These are phyloP conservation scores for Melanotus villosus DNA, from an alignment of 2,888 invertebrate genomes.

Conservation along the genomic window DNA sequence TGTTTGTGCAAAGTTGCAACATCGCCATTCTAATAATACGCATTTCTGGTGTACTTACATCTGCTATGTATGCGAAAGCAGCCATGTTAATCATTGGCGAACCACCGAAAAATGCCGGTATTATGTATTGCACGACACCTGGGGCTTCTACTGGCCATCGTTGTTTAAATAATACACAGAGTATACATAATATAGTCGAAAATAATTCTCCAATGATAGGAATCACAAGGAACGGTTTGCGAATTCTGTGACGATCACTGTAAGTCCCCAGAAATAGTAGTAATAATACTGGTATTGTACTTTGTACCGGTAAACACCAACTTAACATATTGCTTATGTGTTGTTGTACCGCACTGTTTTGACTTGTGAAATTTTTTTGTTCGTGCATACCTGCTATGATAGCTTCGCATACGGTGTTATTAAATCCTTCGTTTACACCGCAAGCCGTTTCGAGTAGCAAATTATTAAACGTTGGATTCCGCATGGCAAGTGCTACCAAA, in stretches of 20 bases:
- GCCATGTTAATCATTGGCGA: slow-evolving; percentile 68
- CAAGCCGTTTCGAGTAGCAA: slow-evolving; percentile 74
- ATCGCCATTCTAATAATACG: slow-evolving; percentile 76
- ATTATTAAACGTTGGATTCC: slow-evolving; percentile 68
- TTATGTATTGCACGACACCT: slow-evolving; percentile 71
- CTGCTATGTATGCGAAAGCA: slow-evolving; percentile 65
- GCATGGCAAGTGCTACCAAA: slow-evolving; percentile 59
- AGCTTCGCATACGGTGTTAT: slow-evolving; percentile 69
- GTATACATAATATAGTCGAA: slow-evolving; percentile 69
- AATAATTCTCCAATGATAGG: slow-evolving; percentile 66
- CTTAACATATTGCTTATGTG: slow-evolving; percentile 68
- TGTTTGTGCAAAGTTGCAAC: slow-evolving; percentile 65
- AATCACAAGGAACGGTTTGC: slow-evolving; percentile 65
- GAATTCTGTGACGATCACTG: slow-evolving; percentile 65
- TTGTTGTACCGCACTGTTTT: slow-evolving; percentile 67
- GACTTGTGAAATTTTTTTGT: slow-evolving; percentile 59
- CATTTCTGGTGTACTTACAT: slow-evolving; percentile 70
- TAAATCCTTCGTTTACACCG: slow-evolving; percentile 69
- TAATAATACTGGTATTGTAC: slow-evolving; percentile 62
- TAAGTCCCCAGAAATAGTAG: slow-evolving; percentile 66
- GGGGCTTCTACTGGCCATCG: slow-evolving; percentile 71
- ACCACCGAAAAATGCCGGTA: slow-evolving; percentile 74
- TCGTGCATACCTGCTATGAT: slow-evolving; percentile 58
- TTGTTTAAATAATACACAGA: slow-evolving; percentile 72
- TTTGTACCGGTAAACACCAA: slow-evolving; percentile 63